phyloP scores from a whole-genome alignment of 2,888 invertebrate genomes.

The Miltochrista miniata region DNA sequence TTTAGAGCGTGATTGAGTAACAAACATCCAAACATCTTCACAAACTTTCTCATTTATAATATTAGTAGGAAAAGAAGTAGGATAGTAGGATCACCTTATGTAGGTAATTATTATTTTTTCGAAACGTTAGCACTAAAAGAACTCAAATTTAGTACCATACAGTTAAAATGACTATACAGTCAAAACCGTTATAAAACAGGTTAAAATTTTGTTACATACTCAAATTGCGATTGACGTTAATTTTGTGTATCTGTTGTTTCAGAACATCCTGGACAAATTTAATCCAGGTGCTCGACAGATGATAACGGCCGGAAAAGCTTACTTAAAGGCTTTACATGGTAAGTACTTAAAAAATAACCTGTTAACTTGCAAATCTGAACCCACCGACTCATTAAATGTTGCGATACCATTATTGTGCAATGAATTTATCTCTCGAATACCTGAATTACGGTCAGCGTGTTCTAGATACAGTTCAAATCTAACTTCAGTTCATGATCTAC shows the following conservation, averaged over 20 bases:
- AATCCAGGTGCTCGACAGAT: conserved; percentile 97
- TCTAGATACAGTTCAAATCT: neutral
- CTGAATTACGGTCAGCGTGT: neutral
- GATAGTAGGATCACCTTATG: too few relatives aligned
- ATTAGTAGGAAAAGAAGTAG: too few relatives aligned
- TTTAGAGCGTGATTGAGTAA: too few relatives aligned
- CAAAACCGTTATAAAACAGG: too few relatives aligned
- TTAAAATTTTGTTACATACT: too few relatives aligned
- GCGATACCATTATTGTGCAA: neutral
- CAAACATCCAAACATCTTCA: too few relatives aligned
- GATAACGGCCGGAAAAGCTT: conserved; percentile 96
- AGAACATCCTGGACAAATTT: conserved; percentile 98
- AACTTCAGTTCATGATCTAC: neutral
- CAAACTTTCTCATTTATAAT: too few relatives aligned
- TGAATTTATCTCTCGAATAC: neutral
- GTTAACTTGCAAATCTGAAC: conserved; percentile 7
- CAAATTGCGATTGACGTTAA: neutral
- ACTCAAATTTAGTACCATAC: too few relatives aligned
- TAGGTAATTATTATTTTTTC: too few relatives aligned
- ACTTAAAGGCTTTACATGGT: conserved; percentile 97
- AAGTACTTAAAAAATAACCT: conserved; percentile 68
- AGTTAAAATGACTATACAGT: too few relatives aligned
- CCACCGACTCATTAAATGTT: conserved; percentile 1
- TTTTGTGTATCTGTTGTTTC: conserved; percentile 77
- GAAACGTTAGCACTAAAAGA: too few relatives aligned